Percentiles rank a stretch among this genome's conserved stretches.
Evolutionary conservation across 1,140 invertebrate species (phyloP).

Genomic region (Streblospio benedicti): DNA sequence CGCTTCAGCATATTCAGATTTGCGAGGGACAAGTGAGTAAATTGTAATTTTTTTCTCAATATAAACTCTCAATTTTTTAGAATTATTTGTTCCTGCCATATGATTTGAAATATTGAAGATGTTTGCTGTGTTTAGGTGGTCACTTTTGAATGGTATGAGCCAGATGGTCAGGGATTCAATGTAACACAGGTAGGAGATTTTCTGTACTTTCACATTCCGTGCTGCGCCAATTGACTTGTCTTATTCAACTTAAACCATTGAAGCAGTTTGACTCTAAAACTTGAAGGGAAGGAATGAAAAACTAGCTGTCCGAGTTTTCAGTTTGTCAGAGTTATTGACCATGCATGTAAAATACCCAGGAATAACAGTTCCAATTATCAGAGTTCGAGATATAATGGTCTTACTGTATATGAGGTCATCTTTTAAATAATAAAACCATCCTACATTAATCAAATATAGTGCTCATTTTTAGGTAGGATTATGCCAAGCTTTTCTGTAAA

Average conservation of each 20-base stretch:
- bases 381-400: no score
- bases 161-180: constrained; percentile 10
- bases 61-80: neutral
- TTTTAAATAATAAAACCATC: no score
- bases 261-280: no score
- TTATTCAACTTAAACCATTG: no score
- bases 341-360: neutral
- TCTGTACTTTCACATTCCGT: neutral
- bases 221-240: neutral
- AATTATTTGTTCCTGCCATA: neutral
- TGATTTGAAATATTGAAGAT: neutral
- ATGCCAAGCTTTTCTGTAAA: no score
- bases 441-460: no score
- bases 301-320: neutral
- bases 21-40: constrained; percentile 37
- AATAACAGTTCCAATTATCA: no score
- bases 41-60: neutral
- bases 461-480: no score
- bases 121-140: constrained; percentile 17
- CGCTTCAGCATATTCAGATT: constrained; percentile 29
- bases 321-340: neutral
- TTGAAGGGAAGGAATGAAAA: neutral
- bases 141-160: constrained; percentile 10
- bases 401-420: no score
- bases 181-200: constrained; percentile 8